Percentiles rank a stretch among this genome's conserved stretches.
phyloP scores from a whole-genome alignment of 2,797 vertebrate species.

The Lacerta viridis region DNA sequence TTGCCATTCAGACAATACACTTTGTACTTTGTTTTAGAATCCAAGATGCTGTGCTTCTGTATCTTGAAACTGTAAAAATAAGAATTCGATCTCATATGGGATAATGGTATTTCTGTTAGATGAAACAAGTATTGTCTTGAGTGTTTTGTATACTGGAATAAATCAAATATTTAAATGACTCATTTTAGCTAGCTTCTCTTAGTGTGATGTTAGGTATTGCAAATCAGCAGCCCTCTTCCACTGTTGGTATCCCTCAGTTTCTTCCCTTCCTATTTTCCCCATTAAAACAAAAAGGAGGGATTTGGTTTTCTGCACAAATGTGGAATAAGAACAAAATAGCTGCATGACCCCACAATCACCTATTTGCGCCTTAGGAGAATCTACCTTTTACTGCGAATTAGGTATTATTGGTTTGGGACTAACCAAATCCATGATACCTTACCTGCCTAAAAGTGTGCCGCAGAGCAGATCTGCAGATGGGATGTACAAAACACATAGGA shows the following conservation, averaged over 20 bases:
- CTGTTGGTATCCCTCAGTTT: background rate
- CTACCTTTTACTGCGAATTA: background rate
- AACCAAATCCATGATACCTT: background rate
- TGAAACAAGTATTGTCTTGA: background rate
- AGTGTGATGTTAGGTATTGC: background rate
- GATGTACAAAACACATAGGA: background rate
- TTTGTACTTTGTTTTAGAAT: background rate
- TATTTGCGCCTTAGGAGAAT: background rate
- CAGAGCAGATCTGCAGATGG: background rate
- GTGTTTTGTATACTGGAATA: fast-evolving
- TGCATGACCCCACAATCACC: background rate
- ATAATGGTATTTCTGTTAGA: background rate
- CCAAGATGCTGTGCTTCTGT: no score
- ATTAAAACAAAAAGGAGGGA: background rate
- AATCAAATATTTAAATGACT: background rate
- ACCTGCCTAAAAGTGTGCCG: background rate
- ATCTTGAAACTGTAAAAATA: background rate
- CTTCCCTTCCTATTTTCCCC: background rate
- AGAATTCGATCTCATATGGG: background rate
- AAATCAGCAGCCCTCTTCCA: background rate
- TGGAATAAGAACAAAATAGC: background rate
- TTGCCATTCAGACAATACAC: background rate
- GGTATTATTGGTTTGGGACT: background rate
- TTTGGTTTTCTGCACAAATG: background rate
- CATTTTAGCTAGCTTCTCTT: background rate